Evolutionary conservation across 2,888 invertebrate genomes (phyloP).

Genomic region (Vannuccia rotundouncinata): DNA sequence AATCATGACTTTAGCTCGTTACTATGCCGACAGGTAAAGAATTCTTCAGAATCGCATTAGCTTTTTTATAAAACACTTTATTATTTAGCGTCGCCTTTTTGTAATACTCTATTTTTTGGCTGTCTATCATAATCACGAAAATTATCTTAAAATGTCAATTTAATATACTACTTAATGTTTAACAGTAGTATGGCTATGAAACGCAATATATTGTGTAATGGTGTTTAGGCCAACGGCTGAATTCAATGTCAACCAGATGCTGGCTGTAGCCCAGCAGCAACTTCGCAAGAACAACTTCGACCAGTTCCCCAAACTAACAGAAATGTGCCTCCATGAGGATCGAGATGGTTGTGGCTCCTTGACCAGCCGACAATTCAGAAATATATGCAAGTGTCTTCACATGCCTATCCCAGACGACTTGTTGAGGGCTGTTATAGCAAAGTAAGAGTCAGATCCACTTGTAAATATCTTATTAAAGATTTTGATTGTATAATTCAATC

Average conservation of each 20-base stretch:
- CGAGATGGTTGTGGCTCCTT: neutral
- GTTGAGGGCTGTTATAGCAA: slow-evolving; percentile 47
- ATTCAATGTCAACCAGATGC: slow-evolving; percentile 11
- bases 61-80: too few species aligned
- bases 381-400: slow-evolving; percentile 48
- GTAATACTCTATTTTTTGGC: neutral
- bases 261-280: slow-evolving; percentile 34
- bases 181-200: neutral
- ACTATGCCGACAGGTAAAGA: slow-evolving; percentile 38
- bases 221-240: slow-evolving; percentile 5
- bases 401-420: slow-evolving; percentile 52
- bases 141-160: too few species aligned
- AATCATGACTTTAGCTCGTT: slow-evolving; percentile 48
- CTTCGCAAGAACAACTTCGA: slow-evolving; percentile 35
- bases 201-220: neutral
- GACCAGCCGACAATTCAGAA: slow-evolving; percentile 43
- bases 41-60: too few species aligned
- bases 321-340: slow-evolving; percentile 24
- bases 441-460: slow-evolving; percentile 50
- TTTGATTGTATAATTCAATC: too few species aligned
- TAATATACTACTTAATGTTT: neutral
- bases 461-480: too few species aligned
- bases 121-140: neutral
- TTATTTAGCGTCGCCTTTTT: too few species aligned
- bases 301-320: slow-evolving; percentile 24